Conservation (phyloP, 35 echinoderm and acorn worm species). For the Patiria miniata region DNA sequence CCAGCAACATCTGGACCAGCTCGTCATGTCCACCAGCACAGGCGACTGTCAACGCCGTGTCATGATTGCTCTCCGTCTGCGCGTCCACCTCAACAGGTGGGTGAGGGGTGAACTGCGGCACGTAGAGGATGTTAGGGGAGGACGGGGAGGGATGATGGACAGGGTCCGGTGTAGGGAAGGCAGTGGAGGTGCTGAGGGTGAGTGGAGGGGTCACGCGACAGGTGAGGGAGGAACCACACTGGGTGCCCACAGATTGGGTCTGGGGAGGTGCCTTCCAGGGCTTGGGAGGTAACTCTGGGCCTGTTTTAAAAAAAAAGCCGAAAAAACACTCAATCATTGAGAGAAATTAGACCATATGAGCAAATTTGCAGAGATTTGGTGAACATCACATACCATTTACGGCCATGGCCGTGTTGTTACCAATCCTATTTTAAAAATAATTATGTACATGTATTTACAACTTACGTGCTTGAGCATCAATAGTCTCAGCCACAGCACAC, state of each 20-base stretch:
- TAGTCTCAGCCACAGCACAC: conserved; percentile 24
- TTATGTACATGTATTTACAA: neutral
- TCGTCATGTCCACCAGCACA: conserved; percentile 96
- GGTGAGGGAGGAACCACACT: conserved; percentile 78
- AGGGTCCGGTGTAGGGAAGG: conserved; percentile 16
- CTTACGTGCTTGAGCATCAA: neutral
- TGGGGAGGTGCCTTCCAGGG: conserved; percentile 75
- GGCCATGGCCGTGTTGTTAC: no score
- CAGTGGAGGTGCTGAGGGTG: conserved; percentile 50
- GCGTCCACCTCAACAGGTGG: conserved; percentile 96
- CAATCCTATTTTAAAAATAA: no score
- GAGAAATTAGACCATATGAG: no score
- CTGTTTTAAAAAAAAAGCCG: neutral
- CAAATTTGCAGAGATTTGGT: no score
- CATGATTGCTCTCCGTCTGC: conserved; percentile 99
- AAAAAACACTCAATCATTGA: no score
- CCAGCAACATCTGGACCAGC: conserved; percentile 82
- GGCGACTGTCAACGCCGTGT: conserved; percentile 94
- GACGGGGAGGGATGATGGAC: conserved; percentile 29
- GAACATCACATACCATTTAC: no score
- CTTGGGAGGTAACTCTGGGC: conserved; percentile 22
- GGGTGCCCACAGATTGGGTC: conserved; percentile 95
- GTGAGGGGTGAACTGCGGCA: conserved; percentile 77
- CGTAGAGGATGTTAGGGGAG: conserved; percentile 61
- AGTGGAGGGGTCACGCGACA: conserved; percentile 44